A percentile compares a stretch with the other conserved stretches of the same genome.
These are phyloP conservation scores for Phasia obesa DNA, from an alignment of 2,888 invertebrate genomes.

Conservation along the genomic window DNA sequence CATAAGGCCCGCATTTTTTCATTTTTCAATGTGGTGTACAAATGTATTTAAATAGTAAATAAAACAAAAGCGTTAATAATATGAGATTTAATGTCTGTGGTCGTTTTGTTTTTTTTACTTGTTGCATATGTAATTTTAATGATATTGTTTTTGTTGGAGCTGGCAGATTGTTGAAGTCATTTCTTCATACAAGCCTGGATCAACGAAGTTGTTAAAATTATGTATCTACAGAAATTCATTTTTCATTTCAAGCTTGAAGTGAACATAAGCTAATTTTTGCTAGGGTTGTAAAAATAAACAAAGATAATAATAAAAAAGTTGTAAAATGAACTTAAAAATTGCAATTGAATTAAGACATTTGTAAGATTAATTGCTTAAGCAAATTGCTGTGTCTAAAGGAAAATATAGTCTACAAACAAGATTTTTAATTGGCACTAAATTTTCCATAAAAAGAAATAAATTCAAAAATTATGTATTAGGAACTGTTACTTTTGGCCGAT, in stretches of 20 bases:
- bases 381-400: neutral
- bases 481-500: no score
- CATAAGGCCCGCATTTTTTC: constrained; percentile 29
- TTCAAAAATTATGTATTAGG: no score
- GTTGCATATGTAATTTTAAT: constrained; percentile 46
- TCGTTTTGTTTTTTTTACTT: constrained; percentile 9
- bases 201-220: constrained; percentile 57
- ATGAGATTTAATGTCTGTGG: constrained; percentile 23
- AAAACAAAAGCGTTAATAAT: constrained; percentile 36
- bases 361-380: neutral
- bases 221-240: constrained; percentile 11
- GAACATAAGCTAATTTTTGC: constrained; percentile 34
- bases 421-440: neutral
- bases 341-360: constrained; percentile 19
- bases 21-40: neutral
- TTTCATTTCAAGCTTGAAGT: constrained; percentile 37
- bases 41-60: neutral
- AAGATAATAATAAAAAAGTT: constrained; percentile 11
- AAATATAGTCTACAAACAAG: neutral
- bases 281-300: neutral
- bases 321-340: neutral
- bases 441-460: no score
- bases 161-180: constrained; percentile 30
- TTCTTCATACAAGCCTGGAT: constrained; percentile 62
- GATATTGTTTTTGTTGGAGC: constrained; percentile 37